Base-by-base conservation (phyloP, 2,113 vertebrate species). In the Pogona vitticeps region DNA sequence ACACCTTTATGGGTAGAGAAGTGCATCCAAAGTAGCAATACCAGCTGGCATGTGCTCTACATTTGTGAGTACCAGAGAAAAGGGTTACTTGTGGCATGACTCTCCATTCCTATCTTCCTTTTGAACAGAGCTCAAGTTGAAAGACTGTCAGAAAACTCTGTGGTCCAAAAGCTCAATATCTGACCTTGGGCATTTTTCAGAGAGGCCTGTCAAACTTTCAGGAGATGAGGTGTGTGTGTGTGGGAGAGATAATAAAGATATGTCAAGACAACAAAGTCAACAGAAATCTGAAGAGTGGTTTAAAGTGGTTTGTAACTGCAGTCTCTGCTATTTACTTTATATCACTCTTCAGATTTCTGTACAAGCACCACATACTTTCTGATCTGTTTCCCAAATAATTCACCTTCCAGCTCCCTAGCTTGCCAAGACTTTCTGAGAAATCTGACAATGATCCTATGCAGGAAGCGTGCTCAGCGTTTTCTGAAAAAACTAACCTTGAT, bases 401-500 rank as follows among this genome's bases (percentile, higher is more conserved):
- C 38, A 63, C 31, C 31, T 85, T 56, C 75, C 31, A 67, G 6
- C 52, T 65, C 15, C 23, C 59, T 72, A 42, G 26, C 28, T 63
- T 40, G 17, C 31, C 14, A 76, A 72, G 38, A 21, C 59, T 76
- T 85, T 38, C 61, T 75, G 46, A 40, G 14, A 75, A 84, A 21
- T 31, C 82, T 33, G 40, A 28, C 63, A 40, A 20, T 68, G n/a
- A 65, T 52, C 46, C 46, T 23, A 36, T 26, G 33, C 38, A 61
- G 59, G 31, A 63, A 76, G 58, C 28, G 56, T 61, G 72, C 59
- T 84, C 71, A 46, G 71, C 38, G 21, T 59, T 59, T 76, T 76
- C 76, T 76, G 38, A 42, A 84, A 84, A 61, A 63, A n/a, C n/a
- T 83, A 70, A 33, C 83, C 72, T 84, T 84, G 82, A 46, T 65